Evolutionary conservation across 2,888 invertebrate species (phyloP), one percentile per base, ranked within the genome.

Genomic region (Tachystola acroxantha): DNA sequence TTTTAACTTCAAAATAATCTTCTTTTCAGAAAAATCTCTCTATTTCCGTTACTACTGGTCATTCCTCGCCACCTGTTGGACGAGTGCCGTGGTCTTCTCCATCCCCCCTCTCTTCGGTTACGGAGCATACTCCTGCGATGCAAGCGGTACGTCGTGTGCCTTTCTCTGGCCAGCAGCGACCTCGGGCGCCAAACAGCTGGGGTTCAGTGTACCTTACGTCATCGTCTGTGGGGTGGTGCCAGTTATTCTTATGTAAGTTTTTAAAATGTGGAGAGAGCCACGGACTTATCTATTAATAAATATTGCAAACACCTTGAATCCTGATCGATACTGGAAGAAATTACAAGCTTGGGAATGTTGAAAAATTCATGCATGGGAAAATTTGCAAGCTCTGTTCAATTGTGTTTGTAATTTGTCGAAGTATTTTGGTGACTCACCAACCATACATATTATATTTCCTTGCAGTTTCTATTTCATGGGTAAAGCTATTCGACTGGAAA

Each of bases 121-220:
- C 45, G 88, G 89, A 25, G 50, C 72, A 31, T 89, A 84, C 45
- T 77, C 82, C 10, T 89, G 88, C 53, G 89, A 89, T 46, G 55
- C 81, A 2, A 88, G 84, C 2, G 84, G 86, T 7, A 85, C 88
- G 3, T 53, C 65, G 6, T 89, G 89, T 50, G 68, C 84, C 1
- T 64, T 86, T 20, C 64, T 84, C 20, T 89, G 88, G 88, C 81
- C 87, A 3, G 69, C 84, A 1, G 36, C 52, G 1, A 50, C 59
- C 29, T 74, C 78, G 30, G 76, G 74, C 43, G 67, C 76, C 9
- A 74, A 71, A 40, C 79, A 87, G 32, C 59, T 82, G 35, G 85
- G 86, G 7, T 88, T 74, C 54, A 77, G 75, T 34, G 53, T 86
- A 32, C 84, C 85, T 12, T 78, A 85, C 38, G 57, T 80, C 1